Percentiles rank a stretch among this genome's conserved stretches.
Conservation (phyloP, 2,113 vertebrate genomes). For the Enhydra lutris region DNA sequence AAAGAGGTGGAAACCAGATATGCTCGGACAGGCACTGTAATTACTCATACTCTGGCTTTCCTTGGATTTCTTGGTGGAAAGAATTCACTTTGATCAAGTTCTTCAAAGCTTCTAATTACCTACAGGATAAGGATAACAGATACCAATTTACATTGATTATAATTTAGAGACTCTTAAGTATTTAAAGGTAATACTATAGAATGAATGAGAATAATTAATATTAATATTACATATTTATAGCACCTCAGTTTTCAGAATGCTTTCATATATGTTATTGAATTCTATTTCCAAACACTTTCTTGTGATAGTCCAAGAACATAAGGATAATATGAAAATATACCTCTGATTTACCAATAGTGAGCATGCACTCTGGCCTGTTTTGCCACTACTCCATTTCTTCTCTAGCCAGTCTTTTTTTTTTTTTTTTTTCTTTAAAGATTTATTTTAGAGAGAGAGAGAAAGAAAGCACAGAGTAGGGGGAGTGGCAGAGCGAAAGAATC, state of each 20-base stretch:
- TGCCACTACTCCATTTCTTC: background rate
- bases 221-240: constrained; percentile 54
- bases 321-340: background rate
- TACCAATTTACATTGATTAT: constrained; percentile 38
- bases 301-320: background rate
- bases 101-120: constrained; percentile 70
- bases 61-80: constrained; percentile 39
- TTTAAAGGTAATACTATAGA: constrained; percentile 55
- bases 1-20: background rate
- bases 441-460: background rate
- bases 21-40: background rate
- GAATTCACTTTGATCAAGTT: constrained; percentile 71
- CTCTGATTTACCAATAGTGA: background rate
- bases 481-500: background rate
- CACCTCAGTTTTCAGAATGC: background rate
- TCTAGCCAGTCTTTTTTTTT: background rate
- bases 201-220: constrained; percentile 71
- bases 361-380: background rate
- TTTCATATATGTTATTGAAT: constrained; percentile 4
- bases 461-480: background rate
- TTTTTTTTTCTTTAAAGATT: background rate
- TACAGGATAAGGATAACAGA: background rate
- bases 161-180: constrained; percentile 54
- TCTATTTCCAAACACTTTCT: background rate
- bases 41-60: background rate